Conservation (phyloP, 1,140 invertebrate genomes). For the Drosophila bocki region DNA sequence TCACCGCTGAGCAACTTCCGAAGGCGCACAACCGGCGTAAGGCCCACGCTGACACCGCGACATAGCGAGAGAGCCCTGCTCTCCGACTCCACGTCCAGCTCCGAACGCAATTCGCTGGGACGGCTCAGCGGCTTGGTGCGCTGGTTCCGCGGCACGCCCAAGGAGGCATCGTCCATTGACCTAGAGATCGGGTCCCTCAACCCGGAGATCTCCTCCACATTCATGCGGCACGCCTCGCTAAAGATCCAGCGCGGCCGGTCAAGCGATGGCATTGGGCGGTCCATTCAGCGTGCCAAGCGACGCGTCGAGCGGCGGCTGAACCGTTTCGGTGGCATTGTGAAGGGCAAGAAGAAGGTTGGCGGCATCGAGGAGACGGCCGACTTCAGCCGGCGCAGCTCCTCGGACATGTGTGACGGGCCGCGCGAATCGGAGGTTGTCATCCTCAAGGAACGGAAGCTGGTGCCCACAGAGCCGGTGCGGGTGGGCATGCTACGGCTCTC, state of each 20-base stretch:
- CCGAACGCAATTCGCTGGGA: conserved; percentile 84
- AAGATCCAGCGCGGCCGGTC: conserved; percentile 84
- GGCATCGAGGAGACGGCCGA: conserved; percentile 94
- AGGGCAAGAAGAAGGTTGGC: conserved; percentile 94
- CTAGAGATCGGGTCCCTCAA: conserved; percentile 86
- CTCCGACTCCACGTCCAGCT: conserved; percentile 84
- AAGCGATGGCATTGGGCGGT: conserved; percentile 87
- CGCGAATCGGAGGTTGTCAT: conserved; percentile 94
- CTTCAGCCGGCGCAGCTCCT: conserved; percentile 92
- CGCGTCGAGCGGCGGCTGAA: conserved; percentile 94
- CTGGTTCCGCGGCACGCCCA: conserved; percentile 87
- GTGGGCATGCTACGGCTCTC: conserved; percentile 94
- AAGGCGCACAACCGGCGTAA: conserved; percentile 87
- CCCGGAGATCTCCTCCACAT: conserved; percentile 84
- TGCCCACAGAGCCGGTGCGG: conserved; percentile 90
- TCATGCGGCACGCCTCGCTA: conserved; percentile 85
- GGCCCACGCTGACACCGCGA: conserved; percentile 91
- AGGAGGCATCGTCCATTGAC: conserved; percentile 86
- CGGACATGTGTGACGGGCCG: conserved; percentile 91
- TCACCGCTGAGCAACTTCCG: conserved; percentile 91
- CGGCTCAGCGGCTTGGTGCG: conserved; percentile 89
- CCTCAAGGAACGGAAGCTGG: conserved; percentile 93
- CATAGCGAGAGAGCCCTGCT: conserved; percentile 91
- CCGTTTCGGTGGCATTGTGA: conserved; percentile 87
- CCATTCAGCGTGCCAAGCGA: conserved; percentile 92